A percentile compares a stretch with the other conserved stretches of the same genome.
Evolutionary conservation across 1,140 invertebrate genomes (phyloP).

Genomic region (Micrasema minimum): DNA sequence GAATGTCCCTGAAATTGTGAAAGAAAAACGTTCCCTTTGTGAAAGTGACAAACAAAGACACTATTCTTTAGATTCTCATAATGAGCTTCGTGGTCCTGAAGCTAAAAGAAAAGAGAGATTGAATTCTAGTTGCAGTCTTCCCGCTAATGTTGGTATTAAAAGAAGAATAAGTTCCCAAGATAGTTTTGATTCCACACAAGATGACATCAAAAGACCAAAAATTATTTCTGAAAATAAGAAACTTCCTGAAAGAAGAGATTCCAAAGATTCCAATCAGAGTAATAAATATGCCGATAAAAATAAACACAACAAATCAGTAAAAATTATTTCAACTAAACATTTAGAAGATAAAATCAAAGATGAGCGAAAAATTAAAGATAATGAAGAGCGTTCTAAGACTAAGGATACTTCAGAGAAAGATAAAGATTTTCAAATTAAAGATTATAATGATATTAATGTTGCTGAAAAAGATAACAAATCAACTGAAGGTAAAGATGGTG

Average conservation of each 20-base stretch:
- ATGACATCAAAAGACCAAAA: conserved; percentile 79
- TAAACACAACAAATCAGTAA: conserved; percentile 65
- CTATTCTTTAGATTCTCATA: conserved; percentile 65
- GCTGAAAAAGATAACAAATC: conserved; percentile 35
- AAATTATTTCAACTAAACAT: conserved; percentile 64
- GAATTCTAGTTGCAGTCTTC: conserved; percentile 71
- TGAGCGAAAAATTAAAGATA: conserved; percentile 66
- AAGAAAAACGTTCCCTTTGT: conserved; percentile 44
- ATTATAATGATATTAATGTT: conserved; percentile 52
- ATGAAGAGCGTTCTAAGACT: conserved; percentile 57
- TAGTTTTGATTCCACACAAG: conserved; percentile 70
- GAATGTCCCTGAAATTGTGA: conserved; percentile 31
- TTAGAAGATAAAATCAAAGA: conserved; percentile 69
- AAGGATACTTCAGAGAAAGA: conserved; percentile 56
- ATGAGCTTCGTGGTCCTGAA: conserved; percentile 56
- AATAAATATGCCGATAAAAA: conserved; percentile 62
- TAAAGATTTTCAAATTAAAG: conserved; percentile 51
- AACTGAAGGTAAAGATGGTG: conserved; percentile 40
- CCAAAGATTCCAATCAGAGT: conserved; percentile 70
- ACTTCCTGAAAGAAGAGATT: conserved; percentile 73
- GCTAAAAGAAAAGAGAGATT: conserved; percentile 67
- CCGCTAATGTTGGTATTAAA: conserved; percentile 74
- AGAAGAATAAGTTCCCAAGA: conserved; percentile 83
- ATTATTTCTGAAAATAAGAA: conserved; percentile 69
- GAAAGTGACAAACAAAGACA: conserved; percentile 63